phyloP scores from a whole-genome alignment of 2,797 vertebrate genomes.

The Phrynocephalus forsythii region DNA sequence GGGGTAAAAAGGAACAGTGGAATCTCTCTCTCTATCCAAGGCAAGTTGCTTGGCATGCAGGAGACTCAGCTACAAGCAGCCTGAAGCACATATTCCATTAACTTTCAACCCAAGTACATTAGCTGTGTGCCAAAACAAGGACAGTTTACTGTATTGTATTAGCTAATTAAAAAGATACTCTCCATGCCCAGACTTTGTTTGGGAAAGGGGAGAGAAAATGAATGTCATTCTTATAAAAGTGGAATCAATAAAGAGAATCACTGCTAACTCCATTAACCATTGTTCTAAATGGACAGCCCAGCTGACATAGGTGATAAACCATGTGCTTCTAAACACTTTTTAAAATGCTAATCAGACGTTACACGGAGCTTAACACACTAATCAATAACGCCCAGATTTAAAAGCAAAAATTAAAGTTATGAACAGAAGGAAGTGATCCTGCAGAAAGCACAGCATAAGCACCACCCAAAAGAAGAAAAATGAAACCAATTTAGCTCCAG shows the following conservation, averaged over 20 bases:
- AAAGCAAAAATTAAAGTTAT: slow-evolving; percentile 74
- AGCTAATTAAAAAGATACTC: slow-evolving; percentile 45
- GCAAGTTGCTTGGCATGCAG: slow-evolving; percentile 32
- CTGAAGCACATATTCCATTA: slow-evolving; percentile 47
- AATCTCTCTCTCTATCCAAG: slow-evolving; percentile 2
- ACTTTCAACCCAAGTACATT: slow-evolving; percentile 55
- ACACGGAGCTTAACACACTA: slow-evolving; percentile 60
- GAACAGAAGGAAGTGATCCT: slow-evolving; percentile 75
- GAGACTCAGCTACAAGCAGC: slow-evolving; percentile 14
- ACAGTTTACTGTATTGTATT: slow-evolving; percentile 43
- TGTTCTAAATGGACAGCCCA: slow-evolving; percentile 54
- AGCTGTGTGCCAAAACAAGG: background rate
- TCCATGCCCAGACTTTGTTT: slow-evolving; percentile 62
- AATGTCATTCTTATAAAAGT: slow-evolving; percentile 49
- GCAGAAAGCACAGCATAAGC: slow-evolving; percentile 77
- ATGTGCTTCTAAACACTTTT: slow-evolving; percentile 68
- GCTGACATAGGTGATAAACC: slow-evolving; percentile 73
- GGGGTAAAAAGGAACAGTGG: background rate
- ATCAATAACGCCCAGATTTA: slow-evolving; percentile 71
- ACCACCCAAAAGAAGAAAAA: slow-evolving; percentile 84
- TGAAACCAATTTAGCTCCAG: slow-evolving; percentile 89
- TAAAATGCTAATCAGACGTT: slow-evolving; percentile 73
- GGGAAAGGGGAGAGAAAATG: slow-evolving; percentile 63
- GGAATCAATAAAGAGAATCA: slow-evolving; percentile 63
- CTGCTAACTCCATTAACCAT: slow-evolving; percentile 68